Percentiles rank a stretch among this genome's conserved stretches.
Evolutionary conservation across 1,140 invertebrate genomes (phyloP).

Genomic region (Ceratina australensis): DNA sequence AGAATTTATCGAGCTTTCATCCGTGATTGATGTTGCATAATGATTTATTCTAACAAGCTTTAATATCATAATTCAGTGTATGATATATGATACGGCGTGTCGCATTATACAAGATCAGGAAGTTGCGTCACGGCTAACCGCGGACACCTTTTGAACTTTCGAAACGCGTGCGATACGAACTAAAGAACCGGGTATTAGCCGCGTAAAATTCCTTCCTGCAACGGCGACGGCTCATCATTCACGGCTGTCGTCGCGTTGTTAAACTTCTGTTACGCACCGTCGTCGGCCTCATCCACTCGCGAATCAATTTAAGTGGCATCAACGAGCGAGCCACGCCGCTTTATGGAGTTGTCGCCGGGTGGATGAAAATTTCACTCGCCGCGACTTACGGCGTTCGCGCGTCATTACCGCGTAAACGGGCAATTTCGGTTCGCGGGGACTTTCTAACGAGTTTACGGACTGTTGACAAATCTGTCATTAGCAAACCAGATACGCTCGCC

Average conservation of each 20-base stretch:
- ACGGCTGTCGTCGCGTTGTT: conserved; percentile 8
- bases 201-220: not conserved
- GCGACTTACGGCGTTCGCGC: not conserved
- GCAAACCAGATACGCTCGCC: conserved; percentile 28
- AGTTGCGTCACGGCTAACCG: not conserved
- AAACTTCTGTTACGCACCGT: conserved; percentile 19
- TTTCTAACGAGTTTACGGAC: conserved; percentile 37
- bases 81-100: too few relatives aligned
- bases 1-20: too few relatives aligned
- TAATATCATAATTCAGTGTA: too few relatives aligned
- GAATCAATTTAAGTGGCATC: conserved; percentile 1
- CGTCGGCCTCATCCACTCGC: not conserved
- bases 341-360: not conserved
- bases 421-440: conserved; percentile 48
- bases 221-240: not conserved
- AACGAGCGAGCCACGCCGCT: too few relatives aligned
- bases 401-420: conserved; percentile 28
- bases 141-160: not conserved
- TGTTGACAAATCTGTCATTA: conserved; percentile 49
- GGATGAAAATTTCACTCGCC: conserved; percentile 11
- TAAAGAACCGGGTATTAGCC: not conserved
- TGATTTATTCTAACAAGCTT: too few relatives aligned
- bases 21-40: too few relatives aligned
- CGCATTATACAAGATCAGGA: too few relatives aligned
- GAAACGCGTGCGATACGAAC: not conserved